Base-by-base conservation (phyloP, 2,888 invertebrate species). In the Corbicula japonica region DNA sequence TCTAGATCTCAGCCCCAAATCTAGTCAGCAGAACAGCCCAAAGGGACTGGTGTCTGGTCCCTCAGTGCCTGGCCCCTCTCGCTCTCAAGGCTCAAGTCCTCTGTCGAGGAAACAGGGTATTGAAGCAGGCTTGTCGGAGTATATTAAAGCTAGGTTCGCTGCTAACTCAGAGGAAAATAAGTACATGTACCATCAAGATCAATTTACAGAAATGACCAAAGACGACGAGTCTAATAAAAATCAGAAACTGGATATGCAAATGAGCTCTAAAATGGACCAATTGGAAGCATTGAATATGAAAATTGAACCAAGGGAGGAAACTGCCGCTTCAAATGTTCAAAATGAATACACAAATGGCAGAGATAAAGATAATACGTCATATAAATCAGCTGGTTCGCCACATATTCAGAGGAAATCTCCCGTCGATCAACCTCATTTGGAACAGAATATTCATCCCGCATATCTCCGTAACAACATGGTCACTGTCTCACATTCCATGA, bases 221-320 rank as follows among this genome's bases (percentile, higher is more conserved):
- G 73, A 63, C 23, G 71, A 26, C 4, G 76, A 77, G 21, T 44
- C 44, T 23, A 48, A 61, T 61, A 60, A 70, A 41, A 74, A 74
- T 32, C 60, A 69, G 28, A 65, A 68, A 23, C 58, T 62, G n/a
- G 73, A 83, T 71, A 80, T 84, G 80, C 77, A 75, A 68, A 61
- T 83, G n/a, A 83, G 79, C 61, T 74, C 72, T 54, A 30, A 71
- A 44, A 62, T 52, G 69, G 69, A 52, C 63, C 82, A 82, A 75
- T 66, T 66, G 65, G 77, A 82, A 38, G 86, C 82, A 0, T 60
- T 86, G 66, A 77, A 86, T 50, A 84, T 85, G 79, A 80, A 80
- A 71, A 60, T 75, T 48, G 75, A 76, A 58, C 61, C 63, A 15
- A 76, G 63, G 32, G 74, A 69, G 18, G 60, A 66, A 18, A 72